Evolutionary conservation across 2,113 vertebrate genomes (phyloP).

Genomic region (Phaethon lepturus): DNA sequence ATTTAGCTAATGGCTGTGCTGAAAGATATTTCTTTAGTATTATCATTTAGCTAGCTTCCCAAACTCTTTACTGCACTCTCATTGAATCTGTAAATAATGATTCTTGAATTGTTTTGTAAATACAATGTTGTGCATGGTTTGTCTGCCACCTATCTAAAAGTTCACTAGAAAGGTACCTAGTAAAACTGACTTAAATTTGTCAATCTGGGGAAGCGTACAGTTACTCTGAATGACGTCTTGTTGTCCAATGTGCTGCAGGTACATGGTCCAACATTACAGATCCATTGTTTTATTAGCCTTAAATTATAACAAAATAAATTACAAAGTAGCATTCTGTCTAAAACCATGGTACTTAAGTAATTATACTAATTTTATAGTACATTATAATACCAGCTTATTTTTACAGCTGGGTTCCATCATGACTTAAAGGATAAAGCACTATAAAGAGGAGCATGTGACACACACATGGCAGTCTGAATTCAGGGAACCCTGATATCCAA

Average conservation of each 20-base stretch:
- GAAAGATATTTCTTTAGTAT: not conserved
- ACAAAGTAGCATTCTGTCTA: not conserved
- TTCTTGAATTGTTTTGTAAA: not conserved
- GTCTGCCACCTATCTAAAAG: not conserved
- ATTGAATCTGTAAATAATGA: not conserved
- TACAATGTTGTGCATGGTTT: not conserved
- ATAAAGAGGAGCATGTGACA: not conserved
- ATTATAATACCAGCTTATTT: not conserved
- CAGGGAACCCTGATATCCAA: not conserved
- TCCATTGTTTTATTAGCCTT: not conserved
- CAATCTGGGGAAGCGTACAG: not conserved
- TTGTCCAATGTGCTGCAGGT: not conserved
- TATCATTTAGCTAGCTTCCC: not conserved
- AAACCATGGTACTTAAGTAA: not conserved
- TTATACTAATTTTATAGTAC: not conserved
- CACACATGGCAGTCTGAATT: rapidly evolving
- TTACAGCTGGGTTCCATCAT: not conserved
- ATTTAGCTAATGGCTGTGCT: not conserved
- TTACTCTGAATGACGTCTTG: rapidly evolving
- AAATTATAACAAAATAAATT: not conserved
- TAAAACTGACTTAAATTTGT: not conserved
- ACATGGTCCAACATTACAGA: not conserved
- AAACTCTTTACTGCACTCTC: not conserved
- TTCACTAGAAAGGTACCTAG: not conserved
- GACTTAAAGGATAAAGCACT: not conserved